Conservation (phyloP, 2,888 invertebrate genomes). For the Tinea semifulvella region DNA sequence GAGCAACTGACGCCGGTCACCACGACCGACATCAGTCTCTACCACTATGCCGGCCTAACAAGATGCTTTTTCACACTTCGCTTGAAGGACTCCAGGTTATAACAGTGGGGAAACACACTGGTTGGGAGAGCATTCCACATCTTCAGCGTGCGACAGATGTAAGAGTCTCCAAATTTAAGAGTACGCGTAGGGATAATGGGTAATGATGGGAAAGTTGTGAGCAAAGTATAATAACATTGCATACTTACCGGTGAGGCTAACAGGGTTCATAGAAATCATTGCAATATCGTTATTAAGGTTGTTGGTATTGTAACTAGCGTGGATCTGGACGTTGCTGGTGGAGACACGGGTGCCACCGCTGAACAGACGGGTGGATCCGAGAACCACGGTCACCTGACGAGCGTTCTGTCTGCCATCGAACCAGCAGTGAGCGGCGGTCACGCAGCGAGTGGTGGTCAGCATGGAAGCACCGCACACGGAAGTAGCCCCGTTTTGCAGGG, state of each 20-base stretch:
- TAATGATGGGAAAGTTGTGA: too few relatives aligned
- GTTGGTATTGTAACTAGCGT: constrained; percentile 13
- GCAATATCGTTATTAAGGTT: constrained; percentile 14
- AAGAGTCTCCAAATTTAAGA: too few relatives aligned
- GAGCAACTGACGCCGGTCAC: too few relatives aligned
- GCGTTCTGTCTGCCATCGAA: constrained; percentile 11
- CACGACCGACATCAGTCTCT: too few relatives aligned
- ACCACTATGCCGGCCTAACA: too few relatives aligned
- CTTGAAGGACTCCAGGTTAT: too few relatives aligned
- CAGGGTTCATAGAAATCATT: constrained; percentile 4
- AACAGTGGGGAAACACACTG: too few relatives aligned
- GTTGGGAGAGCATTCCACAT: too few relatives aligned
- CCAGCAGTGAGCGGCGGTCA: constrained; percentile 23
- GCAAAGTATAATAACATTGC: too few relatives aligned
- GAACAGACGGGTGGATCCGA: constrained; percentile 12
- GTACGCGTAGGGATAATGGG: too few relatives aligned
- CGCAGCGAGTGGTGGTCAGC: constrained; percentile 17
- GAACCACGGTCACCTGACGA: constrained; percentile 9
- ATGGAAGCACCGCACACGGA: constrained; percentile 20
- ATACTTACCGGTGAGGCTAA: constrained; percentile 9
- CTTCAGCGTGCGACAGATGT: too few relatives aligned
- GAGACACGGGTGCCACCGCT: constrained; percentile 11
- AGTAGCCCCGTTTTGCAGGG: constrained; percentile 17
- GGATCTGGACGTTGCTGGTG: constrained; percentile 5
- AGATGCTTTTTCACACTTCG: too few relatives aligned